Conservation (phyloP, 2,797 vertebrate genomes). For the Ctenosaura bakeri region DNA sequence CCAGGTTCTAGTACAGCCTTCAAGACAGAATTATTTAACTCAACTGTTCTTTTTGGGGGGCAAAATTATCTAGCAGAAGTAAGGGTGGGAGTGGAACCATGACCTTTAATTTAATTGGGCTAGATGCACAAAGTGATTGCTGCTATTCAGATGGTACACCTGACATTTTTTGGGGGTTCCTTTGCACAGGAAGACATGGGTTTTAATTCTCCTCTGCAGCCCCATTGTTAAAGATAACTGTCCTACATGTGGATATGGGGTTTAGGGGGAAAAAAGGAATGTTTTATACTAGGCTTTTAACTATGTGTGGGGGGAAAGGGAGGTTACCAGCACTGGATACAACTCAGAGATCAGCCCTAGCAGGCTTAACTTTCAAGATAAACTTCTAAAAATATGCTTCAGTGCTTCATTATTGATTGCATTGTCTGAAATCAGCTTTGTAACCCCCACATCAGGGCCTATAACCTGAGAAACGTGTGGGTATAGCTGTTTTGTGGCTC, state of each 20-base stretch:
- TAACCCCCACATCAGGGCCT: neutral
- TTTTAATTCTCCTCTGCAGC: too few relatives aligned
- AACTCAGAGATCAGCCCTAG: too few relatives aligned
- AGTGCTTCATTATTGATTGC: neutral
- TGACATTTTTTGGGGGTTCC: too few relatives aligned
- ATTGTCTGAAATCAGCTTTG: too few relatives aligned
- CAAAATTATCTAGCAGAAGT: neutral
- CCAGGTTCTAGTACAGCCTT: neutral
- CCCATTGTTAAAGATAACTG: too few relatives aligned
- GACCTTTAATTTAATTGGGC: neutral
- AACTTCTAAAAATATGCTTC: neutral
- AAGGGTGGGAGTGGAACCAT: neutral
- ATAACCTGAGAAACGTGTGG: neutral
- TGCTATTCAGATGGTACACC: neutral
- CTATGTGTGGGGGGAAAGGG: neutral
- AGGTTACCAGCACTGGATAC: neutral
- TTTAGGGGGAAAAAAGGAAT: too few relatives aligned
- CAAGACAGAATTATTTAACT: slow-evolving; percentile 15
- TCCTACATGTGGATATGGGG: too few relatives aligned
- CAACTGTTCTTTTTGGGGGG: neutral
- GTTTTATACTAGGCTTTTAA: neutral
- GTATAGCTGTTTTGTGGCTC: neutral
- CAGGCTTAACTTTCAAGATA: too few relatives aligned
- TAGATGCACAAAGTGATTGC: neutral
- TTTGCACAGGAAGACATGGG: too few relatives aligned